A percentile compares a stretch with the other conserved stretches of the same genome.
Evolutionary conservation across 2,888 invertebrate species (phyloP).

Genomic region (Apodemia duryi): DNA sequence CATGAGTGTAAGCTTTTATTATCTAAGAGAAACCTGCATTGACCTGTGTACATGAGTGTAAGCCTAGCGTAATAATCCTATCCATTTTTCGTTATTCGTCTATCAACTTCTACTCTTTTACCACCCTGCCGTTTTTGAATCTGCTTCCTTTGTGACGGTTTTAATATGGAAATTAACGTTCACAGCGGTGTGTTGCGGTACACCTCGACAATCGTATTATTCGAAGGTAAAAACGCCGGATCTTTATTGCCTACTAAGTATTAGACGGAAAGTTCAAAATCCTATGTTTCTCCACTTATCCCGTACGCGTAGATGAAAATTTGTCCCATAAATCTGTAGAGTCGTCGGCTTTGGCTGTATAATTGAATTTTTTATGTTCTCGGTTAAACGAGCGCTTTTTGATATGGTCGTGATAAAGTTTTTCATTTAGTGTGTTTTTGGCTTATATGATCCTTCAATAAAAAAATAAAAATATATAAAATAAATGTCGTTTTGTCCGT

Average conservation of each 20-base stretch:
- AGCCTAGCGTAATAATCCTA: slow-evolving; percentile 28
- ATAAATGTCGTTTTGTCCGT: no score
- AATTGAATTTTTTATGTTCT: slow-evolving; percentile 62
- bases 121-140: slow-evolving; percentile 71
- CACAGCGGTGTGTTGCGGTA: slow-evolving; percentile 60
- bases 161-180: slow-evolving; percentile 80
- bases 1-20: no score
- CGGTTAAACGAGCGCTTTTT: slow-evolving; percentile 14
- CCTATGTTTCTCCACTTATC: slow-evolving; percentile 18
- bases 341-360: slow-evolving; percentile 39
- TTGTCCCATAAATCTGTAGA: slow-evolving; percentile 51
- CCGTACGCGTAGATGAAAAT: slow-evolving; percentile 36
- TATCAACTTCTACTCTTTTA: slow-evolving; percentile 29
- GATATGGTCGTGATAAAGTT: neutral
- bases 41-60: no score
- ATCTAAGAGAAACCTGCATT: no score
- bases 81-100: slow-evolving; percentile 32
- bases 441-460: no score
- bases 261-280: slow-evolving; percentile 39
- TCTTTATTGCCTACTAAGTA: slow-evolving; percentile 31
- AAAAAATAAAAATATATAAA: no score
- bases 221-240: slow-evolving; percentile 39
- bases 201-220: slow-evolving; percentile 57
- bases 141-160: slow-evolving; percentile 78
- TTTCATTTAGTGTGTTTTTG: slow-evolving; percentile 7